Evolutionary conservation across 1,140 invertebrate species (phyloP), one percentile per base, ranked within the genome.

Genomic region (Potamilus streckersoni): DNA sequence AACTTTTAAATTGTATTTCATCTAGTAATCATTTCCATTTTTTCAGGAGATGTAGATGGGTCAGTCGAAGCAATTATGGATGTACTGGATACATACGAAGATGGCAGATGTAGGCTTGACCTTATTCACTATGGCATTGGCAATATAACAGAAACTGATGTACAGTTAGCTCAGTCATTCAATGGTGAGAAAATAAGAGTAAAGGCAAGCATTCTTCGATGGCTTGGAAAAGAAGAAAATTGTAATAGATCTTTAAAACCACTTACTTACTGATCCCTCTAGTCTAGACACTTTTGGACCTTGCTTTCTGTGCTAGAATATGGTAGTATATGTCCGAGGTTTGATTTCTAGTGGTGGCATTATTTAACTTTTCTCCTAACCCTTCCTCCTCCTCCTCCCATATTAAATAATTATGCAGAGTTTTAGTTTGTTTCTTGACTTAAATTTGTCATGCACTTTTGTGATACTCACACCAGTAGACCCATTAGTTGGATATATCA

Each of bases 61-160:
- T 97, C 96, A 15, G 92, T 98, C 14, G 97, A 99, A 90, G 97
- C 98, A 1, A 96, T 99, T 79, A 89, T 98, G 61, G 95, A 98
- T 89, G 94, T 96, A 55, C 87, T 99, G 38, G 94, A 96, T 69
- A 96, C 96, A 0, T 99, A 99, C 85, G 91, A 94, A 69, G 93
- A 92, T 65, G 90, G 94, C 11, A 90, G 92, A 49, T 97, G 97
- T 85, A 91, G 92, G 58, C 89, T 99, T 12, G 94, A 97, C 83
- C 86, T 99, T 11, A 92, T 99, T 23, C 94, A 97, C 88, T 97
- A 95, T 89, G 97, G 94, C 11, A 94, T 99, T 23, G 98, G 98
- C 12, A 90, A 93, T 71, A 91, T 99, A 2, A 94, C 93, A 0
- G 93, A 95, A 81, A 94, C 91, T 31, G 97, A 99, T 88, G 79